Evolutionary conservation across 2,113 vertebrate genomes (phyloP).

Genomic region (Rhea americana): DNA sequence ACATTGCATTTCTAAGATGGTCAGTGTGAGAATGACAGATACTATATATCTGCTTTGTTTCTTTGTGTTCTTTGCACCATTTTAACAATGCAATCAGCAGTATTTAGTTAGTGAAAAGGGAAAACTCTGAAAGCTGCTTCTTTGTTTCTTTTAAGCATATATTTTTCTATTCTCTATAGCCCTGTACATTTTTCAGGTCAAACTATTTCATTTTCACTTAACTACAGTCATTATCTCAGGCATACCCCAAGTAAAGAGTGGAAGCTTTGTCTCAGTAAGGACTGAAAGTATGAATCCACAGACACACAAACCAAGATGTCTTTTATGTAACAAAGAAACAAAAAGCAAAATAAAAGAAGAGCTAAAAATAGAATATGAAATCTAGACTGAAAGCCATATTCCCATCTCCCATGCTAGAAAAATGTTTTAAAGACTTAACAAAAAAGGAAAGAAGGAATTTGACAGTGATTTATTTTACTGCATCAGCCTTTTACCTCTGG

Average conservation of each 20-base stretch:
- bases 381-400: neutral
- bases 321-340: too few relatives aligned
- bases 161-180: neutral
- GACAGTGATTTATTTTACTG: neutral
- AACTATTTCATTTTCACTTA: neutral
- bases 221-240: neutral
- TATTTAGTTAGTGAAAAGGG: neutral
- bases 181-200: neutral
- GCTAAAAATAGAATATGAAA: neutral
- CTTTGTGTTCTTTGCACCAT: neutral
- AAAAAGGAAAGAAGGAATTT: neutral
- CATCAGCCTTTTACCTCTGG: neutral
- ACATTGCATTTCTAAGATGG: neutral
- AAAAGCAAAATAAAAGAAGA: neutral
- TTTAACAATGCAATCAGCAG: neutral
- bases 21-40: neutral
- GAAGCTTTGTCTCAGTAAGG: neutral
- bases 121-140: neutral
- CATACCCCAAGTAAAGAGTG: neutral
- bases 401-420: neutral
- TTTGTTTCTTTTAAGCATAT: neutral
- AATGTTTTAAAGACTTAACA: neutral
- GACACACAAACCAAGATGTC: neutral
- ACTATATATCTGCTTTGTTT: neutral
- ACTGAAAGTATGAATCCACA: neutral